Conservation (phyloP, 2,888 invertebrate species). For the Epistrophe grossulariae region DNA sequence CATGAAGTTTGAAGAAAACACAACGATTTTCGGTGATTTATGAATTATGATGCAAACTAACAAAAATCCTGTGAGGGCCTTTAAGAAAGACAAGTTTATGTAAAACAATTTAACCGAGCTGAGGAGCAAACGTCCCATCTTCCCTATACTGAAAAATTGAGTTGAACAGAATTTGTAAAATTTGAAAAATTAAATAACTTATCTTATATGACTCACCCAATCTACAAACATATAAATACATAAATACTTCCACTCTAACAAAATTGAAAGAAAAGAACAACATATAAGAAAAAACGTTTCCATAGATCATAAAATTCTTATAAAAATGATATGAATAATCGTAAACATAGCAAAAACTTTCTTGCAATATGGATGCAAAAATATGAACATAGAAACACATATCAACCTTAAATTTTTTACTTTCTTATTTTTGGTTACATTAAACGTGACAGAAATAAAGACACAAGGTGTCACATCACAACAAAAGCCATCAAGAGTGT, state of each 20-base stretch:
- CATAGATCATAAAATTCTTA: conserved; percentile 27
- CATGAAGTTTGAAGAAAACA: too few species aligned
- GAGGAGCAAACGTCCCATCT: too few species aligned
- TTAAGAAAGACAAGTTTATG: too few species aligned
- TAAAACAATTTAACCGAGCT: too few species aligned
- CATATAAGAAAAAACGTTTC: conserved; percentile 18
- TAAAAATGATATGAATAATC: conserved; percentile 28
- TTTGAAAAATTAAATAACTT: background rate
- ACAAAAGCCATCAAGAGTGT: conserved; percentile 4
- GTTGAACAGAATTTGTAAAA: background rate
- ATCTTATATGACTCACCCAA: background rate
- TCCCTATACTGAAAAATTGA: too few species aligned
- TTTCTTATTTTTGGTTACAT: conserved; percentile 8
- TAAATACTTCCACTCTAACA: background rate
- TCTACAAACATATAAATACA: too few species aligned
- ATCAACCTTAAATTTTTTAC: background rate
- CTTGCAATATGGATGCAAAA: conserved; percentile 40
- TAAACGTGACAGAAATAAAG: conserved; percentile 41
- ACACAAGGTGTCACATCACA: conserved; percentile 43
- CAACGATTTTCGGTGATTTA: too few species aligned
- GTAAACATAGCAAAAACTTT: conserved; percentile 25
- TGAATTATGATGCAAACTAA: too few species aligned
- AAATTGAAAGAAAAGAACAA: background rate
- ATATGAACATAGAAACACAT: background rate
- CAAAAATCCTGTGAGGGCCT: too few species aligned